These are phyloP conservation scores for Burhinus bistriatus DNA, from an alignment of 2,113 vertebrate species.

Conservation along the genomic window DNA sequence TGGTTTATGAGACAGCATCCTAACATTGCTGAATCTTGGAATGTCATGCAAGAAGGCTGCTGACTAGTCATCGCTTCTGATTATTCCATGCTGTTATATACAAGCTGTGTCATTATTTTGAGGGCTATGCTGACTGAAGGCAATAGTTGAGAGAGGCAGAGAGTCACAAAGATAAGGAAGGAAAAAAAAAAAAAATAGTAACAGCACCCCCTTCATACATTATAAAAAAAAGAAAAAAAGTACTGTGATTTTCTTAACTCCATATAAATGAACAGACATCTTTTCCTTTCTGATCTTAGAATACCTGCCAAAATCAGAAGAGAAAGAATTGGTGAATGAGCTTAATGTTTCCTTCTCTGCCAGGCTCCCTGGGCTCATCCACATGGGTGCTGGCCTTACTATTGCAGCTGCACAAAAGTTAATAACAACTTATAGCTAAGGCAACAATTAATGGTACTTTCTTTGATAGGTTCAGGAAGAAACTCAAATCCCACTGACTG, in stretches of 20 bases:
- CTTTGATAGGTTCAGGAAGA: neutral
- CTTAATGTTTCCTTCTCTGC: neutral
- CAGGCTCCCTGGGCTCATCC: neutral
- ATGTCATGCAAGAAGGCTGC: neutral
- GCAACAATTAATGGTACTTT: neutral
- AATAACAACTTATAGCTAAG: neutral
- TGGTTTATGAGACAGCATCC: neutral
- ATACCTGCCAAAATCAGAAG: neutral
- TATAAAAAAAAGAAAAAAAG: neutral
- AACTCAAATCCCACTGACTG: neutral
- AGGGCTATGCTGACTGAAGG: neutral
- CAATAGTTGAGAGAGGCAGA: neutral
- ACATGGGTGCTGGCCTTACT: neutral
- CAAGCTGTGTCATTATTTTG: neutral
- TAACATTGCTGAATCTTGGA: neutral
- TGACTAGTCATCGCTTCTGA: neutral
- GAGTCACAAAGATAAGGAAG: neutral
- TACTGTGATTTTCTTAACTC: neutral
- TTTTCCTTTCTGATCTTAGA: neutral
- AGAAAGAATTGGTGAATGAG: neutral
- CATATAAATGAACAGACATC: neutral
- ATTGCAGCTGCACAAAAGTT: neutral
- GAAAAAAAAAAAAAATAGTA: neutral
- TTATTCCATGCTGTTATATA: neutral
- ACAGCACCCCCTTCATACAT: neutral